Conservation (phyloP, 1,140 invertebrate genomes). For the Magallana gigas region DNA sequence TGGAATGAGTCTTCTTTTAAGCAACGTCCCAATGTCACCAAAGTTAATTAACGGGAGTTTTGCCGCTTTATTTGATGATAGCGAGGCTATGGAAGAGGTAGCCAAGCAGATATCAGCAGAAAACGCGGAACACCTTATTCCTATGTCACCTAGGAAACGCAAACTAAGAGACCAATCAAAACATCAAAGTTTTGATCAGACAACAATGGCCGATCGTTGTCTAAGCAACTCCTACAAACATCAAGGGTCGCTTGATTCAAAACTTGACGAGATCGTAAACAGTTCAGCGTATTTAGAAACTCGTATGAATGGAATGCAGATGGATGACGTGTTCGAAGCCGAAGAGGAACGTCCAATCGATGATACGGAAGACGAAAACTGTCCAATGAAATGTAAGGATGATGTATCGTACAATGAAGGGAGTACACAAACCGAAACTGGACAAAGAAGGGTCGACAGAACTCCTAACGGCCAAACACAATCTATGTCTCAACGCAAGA, state of each 20-base stretch:
- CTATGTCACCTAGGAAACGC: slow-evolving; percentile 72
- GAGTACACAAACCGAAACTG: background rate
- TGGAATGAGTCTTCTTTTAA: slow-evolving; percentile 93
- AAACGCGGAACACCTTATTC: slow-evolving; percentile 69
- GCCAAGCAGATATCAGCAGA: slow-evolving; percentile 78
- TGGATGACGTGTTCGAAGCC: slow-evolving; percentile 15
- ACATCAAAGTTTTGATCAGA: slow-evolving; percentile 75
- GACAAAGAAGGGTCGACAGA: background rate
- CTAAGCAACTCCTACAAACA: slow-evolving; percentile 60
- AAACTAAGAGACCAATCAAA: slow-evolving; percentile 70
- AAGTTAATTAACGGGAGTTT: slow-evolving; percentile 98
- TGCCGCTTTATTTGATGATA: slow-evolving; percentile 95
- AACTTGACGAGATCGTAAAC: slow-evolving; percentile 78
- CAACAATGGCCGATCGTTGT: slow-evolving; percentile 49
- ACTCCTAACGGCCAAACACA: background rate
- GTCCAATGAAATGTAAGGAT: background rate
- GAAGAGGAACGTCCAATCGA: background rate
- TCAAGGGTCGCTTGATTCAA: slow-evolving; percentile 76
- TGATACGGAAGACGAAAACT: background rate
- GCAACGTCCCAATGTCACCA: slow-evolving; percentile 96
- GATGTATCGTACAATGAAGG: background rate
- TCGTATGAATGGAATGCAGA: background rate
- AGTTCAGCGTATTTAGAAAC: slow-evolving; percentile 49
- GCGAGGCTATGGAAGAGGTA: slow-evolving; percentile 89
- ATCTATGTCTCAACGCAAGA: background rate